Evolutionary conservation across 2,797 vertebrate species (phyloP), one percentile per base, ranked within the genome.

Genomic region (Erithacus rubecula): DNA sequence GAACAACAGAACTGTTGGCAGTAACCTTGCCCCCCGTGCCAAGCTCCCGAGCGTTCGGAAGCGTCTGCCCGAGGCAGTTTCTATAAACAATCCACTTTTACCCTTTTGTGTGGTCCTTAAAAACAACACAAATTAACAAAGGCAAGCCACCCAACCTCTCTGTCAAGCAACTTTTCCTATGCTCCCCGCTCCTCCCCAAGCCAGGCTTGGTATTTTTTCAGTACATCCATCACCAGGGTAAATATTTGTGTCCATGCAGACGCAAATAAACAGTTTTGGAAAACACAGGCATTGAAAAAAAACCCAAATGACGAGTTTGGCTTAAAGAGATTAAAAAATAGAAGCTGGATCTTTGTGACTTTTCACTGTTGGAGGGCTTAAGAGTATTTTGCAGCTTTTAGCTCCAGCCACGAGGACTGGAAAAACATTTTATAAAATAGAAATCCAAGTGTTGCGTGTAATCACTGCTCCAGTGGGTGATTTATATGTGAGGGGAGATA

Each of bases 241-340:
- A 96, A 93, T 93, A 96, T 87, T 94, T 93, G 92, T 76, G 84
- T 94, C 89, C 85, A 68, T 36, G 87, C 62, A 79, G 77, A 91
- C 3, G 1, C 87, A 91, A 87, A 95, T 82, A 94, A 96, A 95
- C 84, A 69, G 39, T 77, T 85, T 76, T 63, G 87, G 72, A 93
- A 94, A 93, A 89, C 76, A 86, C 6, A 64, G 58, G 62, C 86
- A 75, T 22, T 43, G 52, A 60, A 75, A 86, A 90, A 90, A 92
- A 17, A n/a, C 20, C 15, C 75, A 78, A 68, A 93, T 64, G 21
- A 89, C 0, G 39, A 85, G 43, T 85, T 94, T 87, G 75, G 58
- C 32, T 94, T 77, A 13, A 91, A 91, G 76, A 86, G 69, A 89
- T 75, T 71, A 82, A 74, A 95, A 91, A 94, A 89, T 34, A 72